These are phyloP conservation scores for Puntigrus tetrazona DNA, from an alignment of 2,113 vertebrate genomes.

Conservation along the genomic window DNA sequence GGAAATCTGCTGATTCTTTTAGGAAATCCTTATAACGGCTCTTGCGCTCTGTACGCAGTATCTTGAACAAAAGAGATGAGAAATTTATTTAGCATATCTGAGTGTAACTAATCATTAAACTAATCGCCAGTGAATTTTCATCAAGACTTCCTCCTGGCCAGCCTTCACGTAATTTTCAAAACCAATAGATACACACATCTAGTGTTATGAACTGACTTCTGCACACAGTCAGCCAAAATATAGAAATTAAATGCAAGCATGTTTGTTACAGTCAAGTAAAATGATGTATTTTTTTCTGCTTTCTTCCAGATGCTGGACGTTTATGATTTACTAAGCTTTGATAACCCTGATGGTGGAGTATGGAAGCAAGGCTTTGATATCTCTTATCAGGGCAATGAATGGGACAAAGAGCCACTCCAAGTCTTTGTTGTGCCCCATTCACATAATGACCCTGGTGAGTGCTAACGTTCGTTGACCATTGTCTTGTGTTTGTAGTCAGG, in stretches of 20 bases:
- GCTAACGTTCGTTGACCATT: not conserved
- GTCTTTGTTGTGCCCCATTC: slow-evolving; percentile 92
- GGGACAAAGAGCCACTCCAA: slow-evolving; percentile 84
- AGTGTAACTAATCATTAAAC: too few relatives aligned
- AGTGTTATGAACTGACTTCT: not conserved
- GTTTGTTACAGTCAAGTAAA: not conserved
- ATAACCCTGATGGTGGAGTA: slow-evolving; percentile 90
- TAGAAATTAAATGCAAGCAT: not conserved
- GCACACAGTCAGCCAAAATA: not conserved
- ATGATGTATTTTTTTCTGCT: not conserved
- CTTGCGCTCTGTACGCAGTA: too few relatives aligned
- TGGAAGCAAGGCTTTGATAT: slow-evolving; percentile 97
- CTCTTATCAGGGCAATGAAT: slow-evolving; percentile 81
- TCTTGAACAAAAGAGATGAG: too few relatives aligned
- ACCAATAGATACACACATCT: not conserved
- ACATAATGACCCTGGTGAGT: slow-evolving; percentile 92
- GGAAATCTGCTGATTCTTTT: too few relatives aligned
- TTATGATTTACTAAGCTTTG: slow-evolving; percentile 86
- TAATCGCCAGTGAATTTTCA: not conserved
- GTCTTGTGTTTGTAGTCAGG: not conserved
- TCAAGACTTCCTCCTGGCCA: not conserved
- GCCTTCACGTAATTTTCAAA: not conserved
- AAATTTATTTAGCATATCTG: too few relatives aligned
- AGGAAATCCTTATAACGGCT: too few relatives aligned
- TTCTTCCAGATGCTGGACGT: slow-evolving; percentile 87